These are phyloP conservation scores for Microtus montanus DNA, from an alignment of 2,113 vertebrate genomes.

Conservation along the genomic window DNA sequence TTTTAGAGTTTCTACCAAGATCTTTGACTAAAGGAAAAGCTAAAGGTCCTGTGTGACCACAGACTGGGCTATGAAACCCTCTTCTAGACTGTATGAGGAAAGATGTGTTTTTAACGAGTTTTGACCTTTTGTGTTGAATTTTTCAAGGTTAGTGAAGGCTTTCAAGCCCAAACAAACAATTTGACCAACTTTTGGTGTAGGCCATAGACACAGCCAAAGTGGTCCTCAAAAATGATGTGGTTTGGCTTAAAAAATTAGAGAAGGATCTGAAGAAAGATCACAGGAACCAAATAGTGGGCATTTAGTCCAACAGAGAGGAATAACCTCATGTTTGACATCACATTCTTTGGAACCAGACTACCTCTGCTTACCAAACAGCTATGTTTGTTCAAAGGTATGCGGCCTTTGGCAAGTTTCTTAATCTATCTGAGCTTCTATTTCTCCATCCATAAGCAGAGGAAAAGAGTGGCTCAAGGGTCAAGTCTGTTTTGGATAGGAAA, in stretches of 20 bases:
- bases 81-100: neutral
- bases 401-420: neutral
- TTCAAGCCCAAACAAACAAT: neutral
- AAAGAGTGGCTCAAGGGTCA: neutral
- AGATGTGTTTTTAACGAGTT: neutral
- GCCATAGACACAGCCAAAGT: neutral
- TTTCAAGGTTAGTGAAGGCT: neutral
- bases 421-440: neutral
- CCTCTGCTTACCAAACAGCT: neutral
- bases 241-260: conserved; percentile 17
- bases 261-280: neutral
- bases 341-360: neutral
- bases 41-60: neutral
- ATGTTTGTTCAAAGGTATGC: neutral
- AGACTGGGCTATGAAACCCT: neutral
- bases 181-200: neutral
- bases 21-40: conserved; percentile 15
- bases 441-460: neutral
- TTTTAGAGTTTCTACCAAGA: neutral
- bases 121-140: conserved; percentile 1
- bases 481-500: neutral
- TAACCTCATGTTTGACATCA: neutral
- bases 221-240: neutral
- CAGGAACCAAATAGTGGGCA: neutral
- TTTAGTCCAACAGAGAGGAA: neutral